A percentile compares a stretch with the other conserved stretches of the same genome.
Evolutionary conservation across 2,888 invertebrate species (phyloP).

Genomic region (Uloborus plumipes): DNA sequence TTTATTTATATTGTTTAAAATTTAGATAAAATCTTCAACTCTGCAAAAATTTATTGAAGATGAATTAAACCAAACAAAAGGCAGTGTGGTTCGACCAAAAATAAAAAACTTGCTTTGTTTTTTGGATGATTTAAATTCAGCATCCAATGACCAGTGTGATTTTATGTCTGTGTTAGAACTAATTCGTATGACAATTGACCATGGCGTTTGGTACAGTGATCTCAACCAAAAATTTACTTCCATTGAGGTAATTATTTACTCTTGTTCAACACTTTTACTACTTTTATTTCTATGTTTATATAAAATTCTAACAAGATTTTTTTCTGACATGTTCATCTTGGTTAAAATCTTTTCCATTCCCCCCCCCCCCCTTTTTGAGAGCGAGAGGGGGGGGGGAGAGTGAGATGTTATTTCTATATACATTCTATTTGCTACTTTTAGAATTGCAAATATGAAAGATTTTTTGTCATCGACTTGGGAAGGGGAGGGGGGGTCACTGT

Average conservation of each 20-base stretch:
- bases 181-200: conserved; percentile 87
- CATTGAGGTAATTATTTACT: conserved; percentile 75
- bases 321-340: no score
- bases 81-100: conserved; percentile 84
- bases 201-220: conserved; percentile 91
- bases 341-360: no score
- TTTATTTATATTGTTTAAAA: not conserved
- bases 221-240: conserved; percentile 83
- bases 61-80: conserved; percentile 88
- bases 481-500: no score
- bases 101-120: conserved; percentile 88
- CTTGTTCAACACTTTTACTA: no score
- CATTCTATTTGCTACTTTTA: no score
- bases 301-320: no score
- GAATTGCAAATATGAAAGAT: no score
- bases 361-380: no score
- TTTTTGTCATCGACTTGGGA: no score
- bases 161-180: conserved; percentile 91
- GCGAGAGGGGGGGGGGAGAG: no score
- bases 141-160: conserved; percentile 87
- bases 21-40: conserved; percentile 80
- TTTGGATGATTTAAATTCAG: conserved; percentile 95
- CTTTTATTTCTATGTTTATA: no score
- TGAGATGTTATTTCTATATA: no score
- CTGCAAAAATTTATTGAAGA: conserved; percentile 88